These are phyloP conservation scores for Nomada ruficornis DNA, from an alignment of 2,888 invertebrate genomes.

Conservation along the genomic window DNA sequence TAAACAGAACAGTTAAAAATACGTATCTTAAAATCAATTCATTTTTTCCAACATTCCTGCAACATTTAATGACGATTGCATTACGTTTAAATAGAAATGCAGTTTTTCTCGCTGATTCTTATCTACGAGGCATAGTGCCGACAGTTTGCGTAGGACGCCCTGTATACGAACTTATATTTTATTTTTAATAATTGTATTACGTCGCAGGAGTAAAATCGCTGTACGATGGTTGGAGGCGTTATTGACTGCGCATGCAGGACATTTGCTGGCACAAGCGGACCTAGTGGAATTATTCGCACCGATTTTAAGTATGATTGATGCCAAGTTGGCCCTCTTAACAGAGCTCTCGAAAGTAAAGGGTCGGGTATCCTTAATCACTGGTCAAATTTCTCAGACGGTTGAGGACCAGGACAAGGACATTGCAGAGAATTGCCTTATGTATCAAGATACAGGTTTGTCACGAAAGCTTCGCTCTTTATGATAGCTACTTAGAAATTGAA, in stretches of 20 bases:
- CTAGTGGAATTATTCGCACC: conserved; percentile 86
- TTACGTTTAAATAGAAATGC: no score
- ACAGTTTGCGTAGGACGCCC: no score
- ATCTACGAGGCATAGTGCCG: no score
- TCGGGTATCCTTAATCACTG: conserved; percentile 87
- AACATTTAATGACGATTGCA: no score
- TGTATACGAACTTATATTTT: background rate
- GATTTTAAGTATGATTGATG: conserved; percentile 86
- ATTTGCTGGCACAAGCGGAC: conserved; percentile 87
- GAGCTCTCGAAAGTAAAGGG: conserved; percentile 87
- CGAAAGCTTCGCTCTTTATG: conserved; percentile 20
- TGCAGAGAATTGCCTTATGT: conserved; percentile 84
- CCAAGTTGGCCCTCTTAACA: conserved; percentile 85
- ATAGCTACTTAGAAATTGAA: background rate
- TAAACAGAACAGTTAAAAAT: no score
- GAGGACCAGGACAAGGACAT: conserved; percentile 83
- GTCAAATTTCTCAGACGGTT: conserved; percentile 85
- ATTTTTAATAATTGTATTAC: conserved; percentile 23
- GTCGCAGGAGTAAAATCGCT: conserved; percentile 85
- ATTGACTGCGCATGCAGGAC: conserved; percentile 87
- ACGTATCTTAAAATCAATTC: no score
- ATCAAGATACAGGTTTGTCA: conserved; percentile 86
- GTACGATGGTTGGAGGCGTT: conserved; percentile 87
- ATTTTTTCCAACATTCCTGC: no score
- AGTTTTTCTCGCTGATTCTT: no score